These are phyloP conservation scores for Saiga tatarica DNA, from an alignment of 2,113 vertebrate genomes.

Conservation along the genomic window DNA sequence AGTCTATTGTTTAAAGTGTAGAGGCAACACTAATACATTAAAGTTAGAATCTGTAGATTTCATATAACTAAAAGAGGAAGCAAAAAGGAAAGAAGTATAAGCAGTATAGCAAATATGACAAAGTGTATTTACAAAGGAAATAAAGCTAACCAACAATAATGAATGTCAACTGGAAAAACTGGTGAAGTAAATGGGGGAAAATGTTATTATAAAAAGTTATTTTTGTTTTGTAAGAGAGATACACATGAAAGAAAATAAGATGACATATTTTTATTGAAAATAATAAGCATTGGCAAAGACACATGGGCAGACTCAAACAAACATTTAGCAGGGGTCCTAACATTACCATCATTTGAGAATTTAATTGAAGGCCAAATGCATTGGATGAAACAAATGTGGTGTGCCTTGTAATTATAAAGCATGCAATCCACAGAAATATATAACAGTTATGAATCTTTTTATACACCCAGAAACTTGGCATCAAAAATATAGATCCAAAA, in stretches of 20 bases:
- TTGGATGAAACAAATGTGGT: background rate
- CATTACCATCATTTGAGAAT: background rate
- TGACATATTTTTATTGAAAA: background rate
- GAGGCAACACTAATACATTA: background rate
- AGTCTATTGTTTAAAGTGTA: background rate
- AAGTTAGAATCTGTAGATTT: background rate
- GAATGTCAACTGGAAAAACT: background rate
- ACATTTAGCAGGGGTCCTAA: background rate
- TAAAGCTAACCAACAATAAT: background rate
- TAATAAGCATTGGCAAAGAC: background rate
- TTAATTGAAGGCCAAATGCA: background rate
- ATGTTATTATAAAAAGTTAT: background rate
- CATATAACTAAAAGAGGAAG: background rate
- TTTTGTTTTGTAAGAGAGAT: background rate
- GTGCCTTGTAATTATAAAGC: background rate
- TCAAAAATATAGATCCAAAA: background rate
- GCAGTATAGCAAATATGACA: background rate
- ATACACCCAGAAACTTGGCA: background rate
- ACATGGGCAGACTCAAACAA: background rate
- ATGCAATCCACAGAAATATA: background rate
- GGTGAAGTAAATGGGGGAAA: background rate
- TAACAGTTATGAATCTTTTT: background rate
- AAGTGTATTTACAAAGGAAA: background rate
- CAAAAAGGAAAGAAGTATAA: background rate
- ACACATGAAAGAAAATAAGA: background rate